Evolutionary conservation across 2,797 vertebrate genomes (phyloP), one percentile per base, ranked within the genome.

Genomic region (Pristis pectinata): DNA sequence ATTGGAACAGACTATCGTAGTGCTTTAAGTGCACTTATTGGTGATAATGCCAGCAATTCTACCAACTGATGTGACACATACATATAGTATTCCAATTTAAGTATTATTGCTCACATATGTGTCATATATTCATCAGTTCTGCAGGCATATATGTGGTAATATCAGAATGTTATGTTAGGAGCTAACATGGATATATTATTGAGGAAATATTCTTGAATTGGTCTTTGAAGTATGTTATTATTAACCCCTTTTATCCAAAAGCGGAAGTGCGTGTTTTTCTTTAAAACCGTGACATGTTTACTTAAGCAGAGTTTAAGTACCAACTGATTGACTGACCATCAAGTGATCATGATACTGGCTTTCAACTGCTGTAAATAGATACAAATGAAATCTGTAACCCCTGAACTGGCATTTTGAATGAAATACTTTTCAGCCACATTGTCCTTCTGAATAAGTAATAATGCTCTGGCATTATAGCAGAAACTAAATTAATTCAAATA

Each of bases 351-450:
- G 37, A 67, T 37, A 37, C 22, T 67, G n/a, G 17, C 17, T 37
- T 64, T 91, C 37, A 91, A 67, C 22, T 91, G n/a, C 41, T 91
- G n/a, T 41, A 67, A 91, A 67, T 64, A 37, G 37, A 22, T 37
- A 41, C 87, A 67, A 64, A 91, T 91, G 87, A 91, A 22, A 41
- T 67, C 61, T 91, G 61, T 91, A 91, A 64, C n/a, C n/a, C 6
- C 3, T 19, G 10, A 59, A 67, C n/a, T n/a, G 59, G 34, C 87
- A 37, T 64, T 64, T 64, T 17, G 17, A 64, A 59, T 4, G 2
- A 27, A 64, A 34, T 59, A 61, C 91, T 67, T 91, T 64, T 67
- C 34, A 91, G 37, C 59, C 59, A 61, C 85, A 10, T 30, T 59
- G n/a, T 34, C 13, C n/a, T 80, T 37, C 34, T 67, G 87, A 41